Conservation (phyloP, 2,113 vertebrate genomes). For the Heterochromis multidens region DNA sequence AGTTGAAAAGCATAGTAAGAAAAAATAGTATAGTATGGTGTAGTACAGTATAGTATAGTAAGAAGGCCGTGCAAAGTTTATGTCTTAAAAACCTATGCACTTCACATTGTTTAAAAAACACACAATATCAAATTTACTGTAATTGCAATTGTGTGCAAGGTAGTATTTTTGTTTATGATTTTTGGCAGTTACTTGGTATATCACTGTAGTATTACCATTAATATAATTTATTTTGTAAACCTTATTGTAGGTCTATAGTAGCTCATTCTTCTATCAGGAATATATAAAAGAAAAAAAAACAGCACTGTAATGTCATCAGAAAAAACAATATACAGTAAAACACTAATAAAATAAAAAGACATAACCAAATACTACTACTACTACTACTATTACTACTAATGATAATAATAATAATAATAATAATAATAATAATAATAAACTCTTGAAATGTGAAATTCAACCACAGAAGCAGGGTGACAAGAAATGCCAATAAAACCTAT, state of each 20-base stretch:
- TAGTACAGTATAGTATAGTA: neutral
- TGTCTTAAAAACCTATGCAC: neutral
- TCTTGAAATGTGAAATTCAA: neutral
- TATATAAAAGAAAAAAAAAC: no score
- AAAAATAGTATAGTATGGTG: no score
- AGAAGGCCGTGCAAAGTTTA: neutral
- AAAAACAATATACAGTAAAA: neutral
- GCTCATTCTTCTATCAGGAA: neutral
- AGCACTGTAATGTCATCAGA: neutral
- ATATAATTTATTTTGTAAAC: neutral
- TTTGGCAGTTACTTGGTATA: neutral
- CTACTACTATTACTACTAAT: neutral
- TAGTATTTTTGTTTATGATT: neutral
- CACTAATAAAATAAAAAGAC: neutral
- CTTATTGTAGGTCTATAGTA: neutral
- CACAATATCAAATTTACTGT: neutral
- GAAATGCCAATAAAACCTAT: neutral
- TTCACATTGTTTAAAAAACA: neutral
- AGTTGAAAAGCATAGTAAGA: neutral
- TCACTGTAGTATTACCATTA: no score
- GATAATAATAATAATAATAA: neutral
- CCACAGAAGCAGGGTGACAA: neutral
- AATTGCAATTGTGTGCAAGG: neutral
- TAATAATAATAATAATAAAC: neutral
- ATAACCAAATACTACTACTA: no score